Conservation (phyloP, 2,797 vertebrate genomes). For the Tamandua tetradactyla region DNA sequence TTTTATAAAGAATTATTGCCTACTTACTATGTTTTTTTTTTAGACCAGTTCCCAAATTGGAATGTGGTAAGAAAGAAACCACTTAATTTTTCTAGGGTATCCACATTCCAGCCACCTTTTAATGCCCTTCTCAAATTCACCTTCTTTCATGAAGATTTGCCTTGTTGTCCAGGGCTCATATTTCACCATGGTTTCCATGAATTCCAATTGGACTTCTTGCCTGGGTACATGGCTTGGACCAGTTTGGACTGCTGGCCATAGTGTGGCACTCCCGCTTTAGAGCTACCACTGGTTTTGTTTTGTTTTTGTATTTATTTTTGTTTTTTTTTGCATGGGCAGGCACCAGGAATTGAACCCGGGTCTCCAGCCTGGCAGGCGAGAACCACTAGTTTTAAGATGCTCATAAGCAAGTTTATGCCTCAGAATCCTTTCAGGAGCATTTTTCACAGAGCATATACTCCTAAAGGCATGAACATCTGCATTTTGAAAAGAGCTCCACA, state of each 20-base stretch:
- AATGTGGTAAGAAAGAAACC: background rate
- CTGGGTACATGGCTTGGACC: background rate
- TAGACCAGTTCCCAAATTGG: conserved; percentile 39
- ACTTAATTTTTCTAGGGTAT: conserved; percentile 16
- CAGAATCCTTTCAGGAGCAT: background rate
- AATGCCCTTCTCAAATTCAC: background rate
- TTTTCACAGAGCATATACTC: background rate
- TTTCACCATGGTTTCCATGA: background rate
- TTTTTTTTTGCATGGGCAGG: too few species aligned
- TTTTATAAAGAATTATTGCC: conserved; percentile 18
- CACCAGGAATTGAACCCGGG: too few species aligned
- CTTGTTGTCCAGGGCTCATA: background rate
- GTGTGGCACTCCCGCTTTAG: background rate
- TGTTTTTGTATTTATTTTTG: too few species aligned
- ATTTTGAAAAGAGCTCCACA: background rate
- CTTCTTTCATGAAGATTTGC: background rate
- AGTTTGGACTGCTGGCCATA: background rate
- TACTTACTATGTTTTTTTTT: background rate
- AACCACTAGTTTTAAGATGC: background rate
- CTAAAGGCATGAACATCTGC: background rate
- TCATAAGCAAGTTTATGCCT: background rate
- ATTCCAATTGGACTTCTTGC: background rate
- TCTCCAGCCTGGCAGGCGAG: too few species aligned
- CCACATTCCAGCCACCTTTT: conserved; percentile 9
- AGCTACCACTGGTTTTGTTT: background rate